Evolutionary conservation across 2,888 invertebrate species (phyloP), one percentile per base, ranked within the genome.

Genomic region (Philopedon plagiatum): DNA sequence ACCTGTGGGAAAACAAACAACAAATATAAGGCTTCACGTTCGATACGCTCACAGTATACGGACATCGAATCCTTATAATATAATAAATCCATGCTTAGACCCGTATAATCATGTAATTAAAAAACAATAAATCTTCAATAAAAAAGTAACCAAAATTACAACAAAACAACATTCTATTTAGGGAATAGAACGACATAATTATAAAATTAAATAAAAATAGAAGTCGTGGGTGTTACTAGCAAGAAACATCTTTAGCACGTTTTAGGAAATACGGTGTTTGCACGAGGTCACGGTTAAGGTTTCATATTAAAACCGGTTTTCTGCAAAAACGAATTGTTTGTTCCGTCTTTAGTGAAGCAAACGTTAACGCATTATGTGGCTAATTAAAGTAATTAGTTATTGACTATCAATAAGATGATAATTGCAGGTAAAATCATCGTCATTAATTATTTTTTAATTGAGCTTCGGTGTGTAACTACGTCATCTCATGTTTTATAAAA

Each of bases 311-410:
- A 58, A 58, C 58, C 58, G 21, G 58, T 58, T 41, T 41, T 4
- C 8, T 8, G 23, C 15, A 41, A 58, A 57, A 58, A 26, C 26
- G 41, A 41, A 34, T 21, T 39, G 8, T 37, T 41, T 58, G 13
- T n/a, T n/a, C n/a, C n/a, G n/a, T 37, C n/a, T 26, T 39, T 58
- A 58, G 58, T 41, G 58, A 41, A 58, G 58, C 58, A 21, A 41
- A 41, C 41, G 41, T 58, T 9, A n/a, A 11, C 11, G 23, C 11
- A 11, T 26, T 9, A 2, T 34, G 11, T 8, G 34, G 34, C 11
- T 34, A 34, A 34, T 34, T 34, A 34, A 34, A 9, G 7, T 2
- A 4, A 8, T 34, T 34, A 34, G 34, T 2, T 9, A 34, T 34
- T n/a, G n/a, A n/a, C n/a, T n/a, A n/a, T n/a, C n/a, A n/a, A n/a